These are phyloP conservation scores for Chymomyza caudatula DNA, from an alignment of 2,888 invertebrate species.

Conservation along the genomic window DNA sequence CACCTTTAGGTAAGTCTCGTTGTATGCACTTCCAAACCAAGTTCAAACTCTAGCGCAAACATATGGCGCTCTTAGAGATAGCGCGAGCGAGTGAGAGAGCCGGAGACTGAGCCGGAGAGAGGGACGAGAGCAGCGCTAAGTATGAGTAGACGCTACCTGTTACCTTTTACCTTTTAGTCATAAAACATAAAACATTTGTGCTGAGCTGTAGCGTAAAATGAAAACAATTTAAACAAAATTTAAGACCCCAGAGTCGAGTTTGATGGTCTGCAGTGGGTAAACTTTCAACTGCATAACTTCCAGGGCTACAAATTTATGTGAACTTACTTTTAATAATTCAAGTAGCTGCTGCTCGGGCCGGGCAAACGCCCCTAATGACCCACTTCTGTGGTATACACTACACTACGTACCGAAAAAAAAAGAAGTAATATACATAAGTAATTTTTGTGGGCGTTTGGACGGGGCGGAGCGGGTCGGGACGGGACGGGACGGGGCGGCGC, in stretches of 20 bases:
- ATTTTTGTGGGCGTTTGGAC: not conserved
- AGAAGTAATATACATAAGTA: slow-evolving; percentile 4
- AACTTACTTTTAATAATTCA: slow-evolving; percentile 68
- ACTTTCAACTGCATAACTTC: slow-evolving; percentile 42
- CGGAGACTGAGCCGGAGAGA: too few species aligned
- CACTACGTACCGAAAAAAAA: not conserved
- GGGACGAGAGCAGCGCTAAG: not conserved
- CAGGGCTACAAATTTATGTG: slow-evolving; percentile 28
- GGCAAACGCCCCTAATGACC: slow-evolving; percentile 62
- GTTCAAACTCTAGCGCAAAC: not conserved
- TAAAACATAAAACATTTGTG: not conserved
- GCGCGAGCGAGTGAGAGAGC: not conserved
- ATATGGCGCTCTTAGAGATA: too few species aligned
- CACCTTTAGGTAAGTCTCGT: slow-evolving; percentile 34
- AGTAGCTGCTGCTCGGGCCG: slow-evolving; percentile 40
- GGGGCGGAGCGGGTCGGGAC: not conserved
- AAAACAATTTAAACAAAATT: slow-evolving; percentile 33
- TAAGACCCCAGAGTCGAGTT: slow-evolving; percentile 34
- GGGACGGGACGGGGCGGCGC: too few species aligned
- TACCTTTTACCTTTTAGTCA: not conserved
- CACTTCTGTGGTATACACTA: slow-evolving; percentile 42
- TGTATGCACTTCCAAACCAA: too few species aligned
- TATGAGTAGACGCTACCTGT: too few species aligned
- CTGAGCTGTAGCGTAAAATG: slow-evolving; percentile 16
- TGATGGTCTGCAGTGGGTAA: slow-evolving; percentile 15